Base-by-base conservation (phyloP, 1,140 invertebrate species). In the Schmidtea mediterranea region DNA sequence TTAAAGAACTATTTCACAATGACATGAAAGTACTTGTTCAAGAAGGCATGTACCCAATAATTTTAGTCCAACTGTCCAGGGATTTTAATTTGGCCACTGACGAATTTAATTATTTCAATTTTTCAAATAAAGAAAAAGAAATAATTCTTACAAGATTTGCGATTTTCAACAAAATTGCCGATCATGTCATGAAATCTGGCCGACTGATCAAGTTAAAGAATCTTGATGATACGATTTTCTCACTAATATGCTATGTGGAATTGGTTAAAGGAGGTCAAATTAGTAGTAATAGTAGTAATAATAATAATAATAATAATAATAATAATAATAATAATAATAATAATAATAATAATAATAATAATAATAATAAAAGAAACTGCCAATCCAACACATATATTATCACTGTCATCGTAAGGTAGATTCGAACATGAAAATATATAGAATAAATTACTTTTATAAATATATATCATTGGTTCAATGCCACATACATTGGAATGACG, bases 101-200 rank as follows among this genome's bases (percentile, higher is more conserved):
- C 15, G 47, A 56, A 37, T 56, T 55, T 49, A 57, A 56, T 49
- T 60, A 56, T 50, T 59, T 60, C 49, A 55, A 55, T 22, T 56
- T 58, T 38, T 52, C 48, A 2, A 38, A 51, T 18, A 49, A 48
- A 16, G 56, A 59, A 46, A 48, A 52, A 41, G 41, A 52, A 13
- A 38, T 46, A 8, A 52, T 59, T 32, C 40, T 57, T 37, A 43
- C 53, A 5, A 52, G 48, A 12, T 57, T 56, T 48, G 54, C 58
- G 1, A 45, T 49, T 36, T 54, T 59, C 38, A 22, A 51, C 15
- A 43, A 52, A 15, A 32, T 60, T 9, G 45, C 49, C n/a, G 43
- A 49, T 15, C 56, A 59, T 43, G 57, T 56, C 45, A 43, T 52
- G 2, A 52, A 57, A 36, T 46, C 53, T 26, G 59, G 59, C 2